Conservation (phyloP, 2,113 vertebrate genomes). For the Cheilinus undulatus region DNA sequence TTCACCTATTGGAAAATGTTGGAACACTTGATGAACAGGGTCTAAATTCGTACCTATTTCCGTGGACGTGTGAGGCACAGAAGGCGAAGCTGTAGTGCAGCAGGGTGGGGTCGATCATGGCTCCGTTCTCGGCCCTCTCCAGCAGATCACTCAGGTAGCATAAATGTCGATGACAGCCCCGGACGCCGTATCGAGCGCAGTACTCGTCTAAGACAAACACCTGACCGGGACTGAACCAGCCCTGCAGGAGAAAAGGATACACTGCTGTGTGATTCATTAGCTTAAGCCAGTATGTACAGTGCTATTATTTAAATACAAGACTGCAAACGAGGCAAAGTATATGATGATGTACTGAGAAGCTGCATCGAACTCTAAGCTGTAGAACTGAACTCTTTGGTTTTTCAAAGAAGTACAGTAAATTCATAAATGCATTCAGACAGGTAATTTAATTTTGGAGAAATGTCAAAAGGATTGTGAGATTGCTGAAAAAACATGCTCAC, state of each 20-base stretch:
- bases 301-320: not conserved
- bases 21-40: not conserved
- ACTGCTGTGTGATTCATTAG: not conserved
- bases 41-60: constrained; percentile 90
- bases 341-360: no score
- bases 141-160: constrained; percentile 98
- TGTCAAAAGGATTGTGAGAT: no score
- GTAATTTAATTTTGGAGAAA: no score
- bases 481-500: no score
- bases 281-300: not conserved
- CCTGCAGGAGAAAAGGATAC: constrained; percentile 80
- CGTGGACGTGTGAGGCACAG: constrained; percentile 98
- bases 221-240: constrained; percentile 99
- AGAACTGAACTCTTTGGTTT: no score
- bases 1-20: not conserved
- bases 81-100: constrained; percentile 99
- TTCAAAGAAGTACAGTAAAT: no score
- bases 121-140: constrained; percentile 96
- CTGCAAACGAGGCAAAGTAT: no score
- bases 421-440: no score
- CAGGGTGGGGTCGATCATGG: constrained; percentile 99
- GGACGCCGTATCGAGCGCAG: constrained; percentile 95
- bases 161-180: constrained; percentile 97
- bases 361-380: no score
- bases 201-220: constrained; percentile 99